These are phyloP conservation scores for Trachemys scripta DNA, from an alignment of 2,113 vertebrate species.

Conservation along the genomic window DNA sequence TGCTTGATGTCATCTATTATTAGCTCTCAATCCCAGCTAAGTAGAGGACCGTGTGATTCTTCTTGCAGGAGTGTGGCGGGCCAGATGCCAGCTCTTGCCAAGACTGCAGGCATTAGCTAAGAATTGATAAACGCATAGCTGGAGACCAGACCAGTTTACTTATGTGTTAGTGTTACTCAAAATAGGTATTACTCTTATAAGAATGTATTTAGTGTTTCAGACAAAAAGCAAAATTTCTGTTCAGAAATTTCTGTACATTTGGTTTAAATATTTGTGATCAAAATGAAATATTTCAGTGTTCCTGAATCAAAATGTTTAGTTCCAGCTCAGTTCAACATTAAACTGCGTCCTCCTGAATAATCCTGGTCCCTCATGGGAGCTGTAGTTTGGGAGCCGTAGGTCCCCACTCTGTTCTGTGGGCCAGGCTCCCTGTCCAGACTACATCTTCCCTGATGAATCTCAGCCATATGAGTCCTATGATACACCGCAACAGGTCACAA, in stretches of 20 bases:
- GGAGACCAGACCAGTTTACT: too few relatives aligned
- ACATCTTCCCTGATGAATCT: too few relatives aligned
- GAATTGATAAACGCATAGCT: too few relatives aligned
- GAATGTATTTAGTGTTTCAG: too few relatives aligned
- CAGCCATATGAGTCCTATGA: rapidly evolving
- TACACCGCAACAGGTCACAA: rapidly evolving
- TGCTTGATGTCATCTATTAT: too few relatives aligned
- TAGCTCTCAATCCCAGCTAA: too few relatives aligned
- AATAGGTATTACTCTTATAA: too few relatives aligned
- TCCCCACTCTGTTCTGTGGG: rapidly evolving
- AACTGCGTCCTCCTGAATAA: neutral
- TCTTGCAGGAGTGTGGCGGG: too few relatives aligned
- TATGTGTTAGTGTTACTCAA: too few relatives aligned
- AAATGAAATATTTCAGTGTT: neutral
- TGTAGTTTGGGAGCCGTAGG: rapidly evolving
- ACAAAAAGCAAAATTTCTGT: neutral
- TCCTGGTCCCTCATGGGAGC: rapidly evolving
- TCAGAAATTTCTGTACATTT: neutral
- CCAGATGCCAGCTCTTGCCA: too few relatives aligned
- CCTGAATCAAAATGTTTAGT: rapidly evolving
- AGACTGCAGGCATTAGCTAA: too few relatives aligned
- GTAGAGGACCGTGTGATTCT: neutral
- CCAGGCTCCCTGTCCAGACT: neutral
- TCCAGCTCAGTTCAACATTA: rapidly evolving
- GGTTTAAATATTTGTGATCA: neutral